Base-by-base conservation (phyloP, 2,113 vertebrate species). In the Dermatemys mawii region DNA sequence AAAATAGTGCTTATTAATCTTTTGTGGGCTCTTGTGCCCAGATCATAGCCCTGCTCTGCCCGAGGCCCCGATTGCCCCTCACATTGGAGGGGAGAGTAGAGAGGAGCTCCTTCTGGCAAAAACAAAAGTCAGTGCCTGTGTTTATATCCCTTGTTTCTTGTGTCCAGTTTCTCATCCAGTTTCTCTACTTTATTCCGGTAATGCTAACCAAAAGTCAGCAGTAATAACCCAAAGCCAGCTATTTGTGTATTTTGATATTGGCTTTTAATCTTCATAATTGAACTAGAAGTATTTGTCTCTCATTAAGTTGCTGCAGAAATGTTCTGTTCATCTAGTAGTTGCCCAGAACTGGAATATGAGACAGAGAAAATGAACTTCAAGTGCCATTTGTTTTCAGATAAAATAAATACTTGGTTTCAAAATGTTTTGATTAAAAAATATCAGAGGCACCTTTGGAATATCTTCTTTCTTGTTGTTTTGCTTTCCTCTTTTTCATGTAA, bases 341-440 rank as follows among this genome's bases (percentile, higher is more conserved):
- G 73, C 93, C 84, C 70, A 70, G 91, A 94, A 92, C 95, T 96
- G 88, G 63, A 70, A 70, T n/a, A 0, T 51, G 11, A 53, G 48
- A 93, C 92, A 82, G 1, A 27, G 27, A 2, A 14, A 73, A 60
- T 67, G 13, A 13, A 6, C 44, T 75, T 4, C 3, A 55, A 7
- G 16, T 83, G 53, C 78, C 55, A 49, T 93, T 95, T 83, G 24
- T 84, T 96, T 95, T 84, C 53, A 89, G 89, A 78, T 87, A 38
- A 89, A 93, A 91, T 8, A 84, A 93, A 83, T 10, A 41, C 29
- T 87, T 29, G 27, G 44, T 91, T 86, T 94, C 54, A 50, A 75
- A 97, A 81, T 83, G 41, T 73, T 96, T 93, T 90, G 54, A 57
- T 92, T 89, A 11, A 6, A 84, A 78, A 73, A 54, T 63, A 81